Conservation (phyloP, 2,113 vertebrate genomes). For the Charadrius vociferus region DNA sequence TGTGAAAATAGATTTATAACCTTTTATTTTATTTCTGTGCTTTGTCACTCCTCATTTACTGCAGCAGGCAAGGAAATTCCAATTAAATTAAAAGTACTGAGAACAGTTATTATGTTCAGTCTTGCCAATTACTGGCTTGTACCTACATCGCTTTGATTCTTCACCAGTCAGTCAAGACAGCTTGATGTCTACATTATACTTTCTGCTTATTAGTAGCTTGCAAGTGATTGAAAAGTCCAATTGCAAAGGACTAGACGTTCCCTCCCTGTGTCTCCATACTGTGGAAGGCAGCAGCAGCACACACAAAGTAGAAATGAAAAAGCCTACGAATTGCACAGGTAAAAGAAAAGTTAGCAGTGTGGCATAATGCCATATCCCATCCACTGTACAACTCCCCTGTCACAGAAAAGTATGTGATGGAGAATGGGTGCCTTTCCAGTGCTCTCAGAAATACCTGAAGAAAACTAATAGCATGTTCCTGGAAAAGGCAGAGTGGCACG, state of each 20-base stretch:
- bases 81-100: constrained; percentile 67
- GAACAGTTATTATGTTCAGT: constrained; percentile 64
- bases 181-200: constrained; percentile 67
- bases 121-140: constrained; percentile 65
- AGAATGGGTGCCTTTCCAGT: background rate
- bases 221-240: constrained; percentile 53
- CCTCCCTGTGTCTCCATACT: background rate
- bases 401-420: background rate
- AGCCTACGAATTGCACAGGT: background rate
- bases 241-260: constrained; percentile 48
- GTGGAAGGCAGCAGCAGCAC: constrained; percentile 31
- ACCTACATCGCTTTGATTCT: constrained; percentile 54
- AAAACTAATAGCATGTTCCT: background rate
- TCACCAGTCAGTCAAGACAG: constrained; percentile 64
- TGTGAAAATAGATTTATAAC: constrained; percentile 57
- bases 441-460: background rate
- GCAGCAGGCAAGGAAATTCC: constrained; percentile 62
- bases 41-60: constrained; percentile 63
- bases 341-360: background rate
- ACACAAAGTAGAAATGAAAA: constrained; percentile 44
- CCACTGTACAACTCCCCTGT: background rate
- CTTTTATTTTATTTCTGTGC: constrained; percentile 56
- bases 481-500: background rate
- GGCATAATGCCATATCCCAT: background rate
- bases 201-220: constrained; percentile 62